phyloP scores from a whole-genome alignment of 2,797 vertebrate genomes.

The Chrosomus eos region DNA sequence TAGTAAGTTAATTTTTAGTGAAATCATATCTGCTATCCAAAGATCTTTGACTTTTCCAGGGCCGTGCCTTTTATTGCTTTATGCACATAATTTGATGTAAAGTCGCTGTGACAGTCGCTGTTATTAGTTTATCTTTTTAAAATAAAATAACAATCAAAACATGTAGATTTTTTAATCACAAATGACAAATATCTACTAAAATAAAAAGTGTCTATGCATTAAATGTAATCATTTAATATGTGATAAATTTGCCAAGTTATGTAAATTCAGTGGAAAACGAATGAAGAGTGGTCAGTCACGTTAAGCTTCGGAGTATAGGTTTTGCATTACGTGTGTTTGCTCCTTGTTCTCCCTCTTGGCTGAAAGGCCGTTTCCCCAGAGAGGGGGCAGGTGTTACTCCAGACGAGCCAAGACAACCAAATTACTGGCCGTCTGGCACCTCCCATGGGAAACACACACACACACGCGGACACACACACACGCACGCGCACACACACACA shows the following conservation, averaged over 20 bases:
- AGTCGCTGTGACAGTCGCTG: constrained; percentile 87
- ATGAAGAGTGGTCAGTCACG: constrained; percentile 46
- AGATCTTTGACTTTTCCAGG: constrained; percentile 91
- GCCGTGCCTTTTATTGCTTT: constrained; percentile 86
- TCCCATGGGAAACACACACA: constrained; percentile 88
- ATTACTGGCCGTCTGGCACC: constrained; percentile 99
- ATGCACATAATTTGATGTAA: constrained; percentile 94
- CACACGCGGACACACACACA: background rate
- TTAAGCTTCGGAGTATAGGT: constrained; percentile 58
- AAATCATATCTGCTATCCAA: constrained; percentile 86
- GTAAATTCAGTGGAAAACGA: background rate
- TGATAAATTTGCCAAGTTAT: background rate
- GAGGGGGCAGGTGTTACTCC: constrained; percentile 99
- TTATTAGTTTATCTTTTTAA: constrained; percentile 74
- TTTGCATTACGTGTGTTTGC: constrained; percentile 62
- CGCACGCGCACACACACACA: background rate
- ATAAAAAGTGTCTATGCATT: background rate
- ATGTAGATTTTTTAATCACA: background rate
- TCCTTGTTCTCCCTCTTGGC: constrained; percentile 70
- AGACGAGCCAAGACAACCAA: constrained; percentile 99
- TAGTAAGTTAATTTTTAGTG: constrained; percentile 74
- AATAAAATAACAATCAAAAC: constrained; percentile 83
- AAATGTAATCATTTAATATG: background rate
- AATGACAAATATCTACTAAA: background rate
- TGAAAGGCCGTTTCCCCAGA: constrained; percentile 86